Evolutionary conservation across 2,888 invertebrate species (phyloP).

Genomic region (Tenodera sinensis): DNA sequence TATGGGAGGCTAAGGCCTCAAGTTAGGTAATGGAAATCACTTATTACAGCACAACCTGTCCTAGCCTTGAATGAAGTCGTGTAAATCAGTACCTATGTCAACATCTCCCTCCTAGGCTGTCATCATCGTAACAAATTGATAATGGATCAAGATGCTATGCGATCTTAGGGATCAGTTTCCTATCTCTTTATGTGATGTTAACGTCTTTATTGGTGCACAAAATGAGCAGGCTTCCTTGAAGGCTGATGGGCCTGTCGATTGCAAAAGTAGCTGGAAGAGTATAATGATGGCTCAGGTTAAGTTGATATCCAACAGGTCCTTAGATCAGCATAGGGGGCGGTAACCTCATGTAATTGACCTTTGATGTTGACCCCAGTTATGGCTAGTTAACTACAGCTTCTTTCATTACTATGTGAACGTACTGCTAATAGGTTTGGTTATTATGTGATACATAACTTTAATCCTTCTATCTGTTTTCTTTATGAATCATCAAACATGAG

Average conservation of each 20-base stretch:
- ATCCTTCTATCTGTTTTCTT: too few relatives aligned
- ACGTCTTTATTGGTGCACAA: too few relatives aligned
- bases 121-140: not conserved
- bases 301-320: not conserved
- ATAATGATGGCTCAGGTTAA: not conserved
- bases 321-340: not conserved
- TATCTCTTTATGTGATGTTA: too few relatives aligned
- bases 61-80: not conserved
- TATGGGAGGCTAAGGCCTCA: too few relatives aligned
- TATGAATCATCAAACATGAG: too few relatives aligned
- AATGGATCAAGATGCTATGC: not conserved
- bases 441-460: not conserved
- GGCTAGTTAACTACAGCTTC: not conserved
- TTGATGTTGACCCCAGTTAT: not conserved
- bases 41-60: not conserved
- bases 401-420: not conserved
- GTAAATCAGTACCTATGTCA: not conserved
- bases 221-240: too few relatives aligned
- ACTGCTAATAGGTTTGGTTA: not conserved
- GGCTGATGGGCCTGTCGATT: too few relatives aligned
- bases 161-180: too few relatives aligned
- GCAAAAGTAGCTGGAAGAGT: not conserved
- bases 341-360: not conserved
- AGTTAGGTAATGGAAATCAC: not conserved
- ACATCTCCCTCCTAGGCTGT: not conserved